These are phyloP conservation scores for Drosophila bifasciata DNA, from an alignment of 1,140 invertebrate species.

Conservation along the genomic window DNA sequence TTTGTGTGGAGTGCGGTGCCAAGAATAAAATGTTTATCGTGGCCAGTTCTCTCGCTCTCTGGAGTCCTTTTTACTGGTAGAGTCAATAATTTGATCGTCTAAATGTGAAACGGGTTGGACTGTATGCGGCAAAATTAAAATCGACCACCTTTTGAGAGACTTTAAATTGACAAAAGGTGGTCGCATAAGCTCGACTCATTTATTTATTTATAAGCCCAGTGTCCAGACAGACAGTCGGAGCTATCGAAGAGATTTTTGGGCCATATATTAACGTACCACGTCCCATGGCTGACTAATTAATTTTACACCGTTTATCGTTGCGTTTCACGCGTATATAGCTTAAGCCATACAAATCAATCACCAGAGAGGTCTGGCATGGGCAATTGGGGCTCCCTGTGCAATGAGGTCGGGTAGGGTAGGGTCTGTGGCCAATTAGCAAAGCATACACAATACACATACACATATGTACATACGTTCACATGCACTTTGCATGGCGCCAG, in stretches of 20 bases:
- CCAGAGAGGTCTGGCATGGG: background rate
- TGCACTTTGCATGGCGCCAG: conserved; percentile 74
- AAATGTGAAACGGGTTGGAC: too few relatives aligned
- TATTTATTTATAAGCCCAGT: conserved; percentile 72
- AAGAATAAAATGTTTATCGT: too few relatives aligned
- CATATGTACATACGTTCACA: too few relatives aligned
- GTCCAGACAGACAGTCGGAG: conserved; percentile 30
- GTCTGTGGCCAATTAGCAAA: conserved; percentile 69
- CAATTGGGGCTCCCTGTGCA: background rate
- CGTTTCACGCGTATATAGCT: conserved; percentile 64
- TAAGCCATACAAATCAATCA: conserved; percentile 78
- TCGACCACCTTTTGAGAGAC: too few relatives aligned
- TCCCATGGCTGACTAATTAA: conserved; percentile 66
- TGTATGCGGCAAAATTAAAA: background rate
- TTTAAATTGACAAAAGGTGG: background rate
- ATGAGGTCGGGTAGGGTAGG: background rate
- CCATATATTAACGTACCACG: conserved; percentile 36
- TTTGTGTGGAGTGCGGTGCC: too few relatives aligned
- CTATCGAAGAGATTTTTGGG: conserved; percentile 26
- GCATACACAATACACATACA: conserved; percentile 68
- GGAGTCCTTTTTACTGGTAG: too few relatives aligned
- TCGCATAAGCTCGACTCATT: conserved; percentile 53
- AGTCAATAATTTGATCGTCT: too few relatives aligned
- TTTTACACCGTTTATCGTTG: conserved; percentile 78
- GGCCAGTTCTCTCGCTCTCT: too few relatives aligned